Percentiles rank a stretch among this genome's conserved stretches.
Conservation (phyloP, 1,140 invertebrate genomes). For the Asobara japonica region DNA sequence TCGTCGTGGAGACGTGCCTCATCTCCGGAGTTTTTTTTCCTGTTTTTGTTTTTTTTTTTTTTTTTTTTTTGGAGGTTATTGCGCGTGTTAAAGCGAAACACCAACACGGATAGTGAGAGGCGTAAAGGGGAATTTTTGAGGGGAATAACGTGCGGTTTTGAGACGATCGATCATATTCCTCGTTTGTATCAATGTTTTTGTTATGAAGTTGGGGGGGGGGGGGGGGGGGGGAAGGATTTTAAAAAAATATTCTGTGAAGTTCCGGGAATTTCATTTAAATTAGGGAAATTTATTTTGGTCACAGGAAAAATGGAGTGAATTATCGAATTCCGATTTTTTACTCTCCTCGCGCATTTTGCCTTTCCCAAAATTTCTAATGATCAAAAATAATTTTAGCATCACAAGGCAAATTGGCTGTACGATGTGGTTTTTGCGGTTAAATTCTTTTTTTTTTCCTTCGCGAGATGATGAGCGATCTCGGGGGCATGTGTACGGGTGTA, state of each 20-base stretch:
- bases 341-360: too few species aligned
- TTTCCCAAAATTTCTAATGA: too few species aligned
- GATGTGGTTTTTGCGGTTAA: not conserved
- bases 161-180: not conserved
- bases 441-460: not conserved
- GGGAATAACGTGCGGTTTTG: not conserved
- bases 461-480: not conserved
- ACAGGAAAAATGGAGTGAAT: too few species aligned
- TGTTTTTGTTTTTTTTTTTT: conserved; percentile 19
- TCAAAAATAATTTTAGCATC: too few species aligned
- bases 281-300: too few species aligned
- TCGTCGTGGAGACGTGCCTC: conserved; percentile 36
- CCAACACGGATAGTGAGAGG: not conserved
- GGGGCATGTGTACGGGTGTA: not conserved
- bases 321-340: too few species aligned
- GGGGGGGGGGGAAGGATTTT: too few species aligned
- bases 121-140: not conserved
- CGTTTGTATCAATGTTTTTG: not conserved
- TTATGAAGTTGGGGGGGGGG: too few species aligned
- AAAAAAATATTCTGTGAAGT: too few species aligned
- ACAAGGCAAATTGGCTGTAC: too few species aligned
- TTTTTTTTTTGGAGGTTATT: conserved; percentile 12
- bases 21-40: conserved; percentile 36
- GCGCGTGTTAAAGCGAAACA: not conserved
- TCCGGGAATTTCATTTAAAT: too few species aligned